Conservation (phyloP, 2,797 vertebrate genomes). For the Allobates femoralis region DNA sequence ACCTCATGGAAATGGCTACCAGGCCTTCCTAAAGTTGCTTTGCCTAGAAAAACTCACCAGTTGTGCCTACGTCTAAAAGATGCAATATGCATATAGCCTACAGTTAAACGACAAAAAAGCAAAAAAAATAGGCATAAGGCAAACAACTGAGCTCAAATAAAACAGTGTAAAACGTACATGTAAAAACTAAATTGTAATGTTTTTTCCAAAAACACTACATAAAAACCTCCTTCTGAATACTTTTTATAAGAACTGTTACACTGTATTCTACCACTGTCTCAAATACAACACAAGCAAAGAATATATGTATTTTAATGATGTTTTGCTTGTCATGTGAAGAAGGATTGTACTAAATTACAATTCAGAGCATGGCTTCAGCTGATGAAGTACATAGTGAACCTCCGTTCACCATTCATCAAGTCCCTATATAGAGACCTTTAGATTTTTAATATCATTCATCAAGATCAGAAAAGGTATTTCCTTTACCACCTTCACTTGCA, state of each 20-base stretch:
- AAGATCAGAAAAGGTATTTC: slow-evolving; percentile 50
- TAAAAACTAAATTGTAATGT: too few species aligned
- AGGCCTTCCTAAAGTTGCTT: too few species aligned
- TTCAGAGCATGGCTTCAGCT: slow-evolving; percentile 59
- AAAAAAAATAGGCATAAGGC: too few species aligned
- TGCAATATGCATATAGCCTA: too few species aligned
- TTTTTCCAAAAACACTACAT: too few species aligned
- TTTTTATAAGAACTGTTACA: slow-evolving; percentile 48
- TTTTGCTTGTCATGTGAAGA: slow-evolving; percentile 63
- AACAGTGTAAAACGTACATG: too few species aligned
- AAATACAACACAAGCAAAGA: slow-evolving; percentile 53
- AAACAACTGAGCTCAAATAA: too few species aligned
- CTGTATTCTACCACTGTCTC: slow-evolving; percentile 47
- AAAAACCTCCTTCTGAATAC: too few species aligned
- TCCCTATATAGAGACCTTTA: slow-evolving; percentile 60
- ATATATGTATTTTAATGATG: slow-evolving; percentile 67
- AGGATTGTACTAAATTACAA: slow-evolving; percentile 64
- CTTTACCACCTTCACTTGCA: slow-evolving; percentile 1
- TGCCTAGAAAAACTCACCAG: too few species aligned
- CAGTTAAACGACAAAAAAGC: too few species aligned
- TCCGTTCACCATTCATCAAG: slow-evolving; percentile 61
- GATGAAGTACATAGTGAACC: slow-evolving; percentile 58
- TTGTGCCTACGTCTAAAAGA: too few species aligned
- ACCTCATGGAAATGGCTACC: too few species aligned
- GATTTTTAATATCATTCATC: slow-evolving; percentile 62